Evolutionary conservation across 2,113 vertebrate species (phyloP).

Genomic region (Etheostoma spectabile): DNA sequence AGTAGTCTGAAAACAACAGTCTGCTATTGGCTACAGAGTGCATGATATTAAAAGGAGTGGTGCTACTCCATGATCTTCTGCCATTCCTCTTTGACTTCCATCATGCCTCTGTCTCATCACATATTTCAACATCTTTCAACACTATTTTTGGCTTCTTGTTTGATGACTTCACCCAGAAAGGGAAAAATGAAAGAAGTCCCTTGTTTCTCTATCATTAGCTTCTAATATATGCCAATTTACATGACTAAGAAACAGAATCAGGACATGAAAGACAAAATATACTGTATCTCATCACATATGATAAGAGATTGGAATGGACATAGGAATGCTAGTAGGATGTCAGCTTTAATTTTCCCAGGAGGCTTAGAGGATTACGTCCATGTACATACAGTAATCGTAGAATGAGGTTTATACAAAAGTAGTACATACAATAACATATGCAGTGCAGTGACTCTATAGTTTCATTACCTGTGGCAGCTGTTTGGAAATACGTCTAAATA

Average conservation of each 20-base stretch:
- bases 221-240: conserved; percentile 4
- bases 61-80: not conserved
- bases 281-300: conserved; percentile 17
- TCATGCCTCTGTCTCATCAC: conserved; percentile 21
- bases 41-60: not conserved
- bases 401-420: not conserved
- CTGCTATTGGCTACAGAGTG: too few species aligned
- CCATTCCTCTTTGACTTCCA: conserved; percentile 5
- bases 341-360: conserved; percentile 12
- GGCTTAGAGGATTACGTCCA: not conserved
- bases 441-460: not conserved
- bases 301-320: conserved; percentile 21
- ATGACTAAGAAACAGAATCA: conserved; percentile 6
- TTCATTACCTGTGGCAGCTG: conserved; percentile 94
- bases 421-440: too few species aligned
- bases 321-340: conserved; percentile 14
- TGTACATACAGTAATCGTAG: not conserved
- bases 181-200: conserved; percentile 5
- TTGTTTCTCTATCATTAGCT: conserved; percentile 14
- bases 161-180: conserved; percentile 8
- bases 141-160: conserved; percentile 5
- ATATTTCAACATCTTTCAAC: conserved; percentile 9
- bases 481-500: conserved; percentile 97
- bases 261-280: conserved; percentile 37
- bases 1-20: too few species aligned